Evolutionary conservation across 92 coral and sea anemone genomes (phyloP).

Genomic region (Muricea muricata): DNA sequence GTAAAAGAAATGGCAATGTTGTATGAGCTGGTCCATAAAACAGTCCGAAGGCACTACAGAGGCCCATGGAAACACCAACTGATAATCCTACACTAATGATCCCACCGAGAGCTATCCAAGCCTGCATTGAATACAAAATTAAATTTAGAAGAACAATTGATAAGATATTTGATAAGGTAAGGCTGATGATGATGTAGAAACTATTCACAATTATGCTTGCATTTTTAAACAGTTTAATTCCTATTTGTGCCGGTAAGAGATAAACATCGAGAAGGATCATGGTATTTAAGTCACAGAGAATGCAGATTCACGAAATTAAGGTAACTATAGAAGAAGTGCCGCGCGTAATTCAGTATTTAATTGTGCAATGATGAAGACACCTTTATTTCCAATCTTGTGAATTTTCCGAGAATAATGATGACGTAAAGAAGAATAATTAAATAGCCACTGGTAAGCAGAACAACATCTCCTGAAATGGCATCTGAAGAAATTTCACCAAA

Average conservation of each 20-base stretch:
- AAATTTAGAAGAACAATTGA: no score
- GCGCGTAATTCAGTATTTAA: no score
- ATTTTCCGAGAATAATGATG: constrained; percentile 82
- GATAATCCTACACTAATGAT: constrained; percentile 87
- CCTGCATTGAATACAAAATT: constrained; percentile 63
- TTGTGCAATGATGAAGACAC: no score
- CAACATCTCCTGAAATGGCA: constrained; percentile 77
- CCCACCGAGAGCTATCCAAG: constrained; percentile 89
- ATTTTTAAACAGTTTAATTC: no score
- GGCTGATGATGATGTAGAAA: no score
- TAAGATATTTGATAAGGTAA: no score
- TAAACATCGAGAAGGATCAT: no score
- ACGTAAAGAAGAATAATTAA: constrained; percentile 83
- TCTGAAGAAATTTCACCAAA: constrained; percentile 59
- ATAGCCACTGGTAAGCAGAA: constrained; percentile 84
- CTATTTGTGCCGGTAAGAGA: no score
- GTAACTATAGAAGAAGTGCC: no score
- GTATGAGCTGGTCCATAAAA: constrained; percentile 96
- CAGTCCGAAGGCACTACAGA: constrained; percentile 94
- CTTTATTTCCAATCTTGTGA: constrained; percentile 88
- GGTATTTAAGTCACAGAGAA: no score
- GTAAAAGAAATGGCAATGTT: constrained; percentile 86
- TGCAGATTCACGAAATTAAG: no score
- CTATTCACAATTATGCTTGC: no score
- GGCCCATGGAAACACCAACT: constrained; percentile 93